Evolutionary conservation across 2,888 invertebrate genomes (phyloP), one percentile per base, ranked within the genome.

Genomic region (Euclidia mi): DNA sequence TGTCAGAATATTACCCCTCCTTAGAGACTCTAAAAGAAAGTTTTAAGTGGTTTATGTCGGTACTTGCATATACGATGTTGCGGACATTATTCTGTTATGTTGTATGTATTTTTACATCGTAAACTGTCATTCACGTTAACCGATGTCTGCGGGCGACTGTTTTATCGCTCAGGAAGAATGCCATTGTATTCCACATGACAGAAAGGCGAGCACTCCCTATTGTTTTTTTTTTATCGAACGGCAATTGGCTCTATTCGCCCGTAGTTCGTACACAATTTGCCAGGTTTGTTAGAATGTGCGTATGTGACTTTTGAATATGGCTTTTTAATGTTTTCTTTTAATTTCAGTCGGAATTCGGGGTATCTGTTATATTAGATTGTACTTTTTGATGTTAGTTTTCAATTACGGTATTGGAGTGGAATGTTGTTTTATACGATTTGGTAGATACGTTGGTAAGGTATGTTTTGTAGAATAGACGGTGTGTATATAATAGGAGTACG

Each of bases 31-130:
- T 87, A 85, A 88, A 89, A 88, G 82, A 88, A 89, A 89, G 83
- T 90, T 90, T 89, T 87, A 87, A 90, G 89, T 85, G 87, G 78
- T 87, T 89, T 87, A 88, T 82, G 81, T 71, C 67, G 71, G 80
- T 80, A 79, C 85, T 85, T 77, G 69, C 73, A 72, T 73, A 76
- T 77, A 71, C 76, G 66, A 75, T 69, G 76, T 67, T 71, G 66
- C 47, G 56, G 52, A 68, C 52, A 59, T 79, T 71, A 69, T 75
- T 64, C 57, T 70, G 71, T 78, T 70, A 74, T 71, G 69, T 63
- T 58, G 42, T 65, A 67, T 61, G 60, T 70, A 71, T 79, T 80
- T 78, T 79, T 72, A 78, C 79, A 74, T 65, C 67, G 74, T 69
- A 74, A 71, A 76, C 68, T 74, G 77, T 78, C 76, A 76, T 74